Base-by-base conservation (phyloP, 1,140 invertebrate genomes). In the Sycobia sp. region DNA sequence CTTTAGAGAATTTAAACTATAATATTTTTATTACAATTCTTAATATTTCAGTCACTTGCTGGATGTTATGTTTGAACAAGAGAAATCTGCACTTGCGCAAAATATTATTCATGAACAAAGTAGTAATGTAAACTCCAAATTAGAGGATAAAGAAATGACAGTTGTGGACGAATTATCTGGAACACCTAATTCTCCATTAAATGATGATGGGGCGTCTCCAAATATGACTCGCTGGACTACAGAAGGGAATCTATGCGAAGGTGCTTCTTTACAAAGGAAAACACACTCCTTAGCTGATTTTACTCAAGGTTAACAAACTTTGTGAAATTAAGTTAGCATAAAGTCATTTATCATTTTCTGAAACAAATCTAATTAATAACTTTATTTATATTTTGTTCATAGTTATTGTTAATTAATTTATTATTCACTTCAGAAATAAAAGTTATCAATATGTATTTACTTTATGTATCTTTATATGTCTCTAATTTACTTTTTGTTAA, bases 31-130 rank as follows among this genome's bases (percentile, higher is more conserved):
- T n/a, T n/a, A n/a, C n/a, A n/a, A n/a, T n/a, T n/a, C n/a, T n/a
- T n/a, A n/a, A n/a, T n/a, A n/a, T n/a, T 69, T 32, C 65, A 81
- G 78, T 68, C 84, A 88, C 75, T 74, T 91, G 4, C 76, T 91
- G 53, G 89, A 91, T 70, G 81, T 86, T 47, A 70, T 91, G n/a
- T 88, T 91, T 61, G 89, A 91, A 71, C 86, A 90, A 71, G 88
- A 90, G 71, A 83, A 83, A 46, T 73, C 73, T n/a, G 47, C 44
- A n/a, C 65, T 65, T 20, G 34, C 64, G 25, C 66, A 61, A 50
- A 29, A 13, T 8, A 63, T 43, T 14, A 71, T 18, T 41, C 67
- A 59, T 41, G 68, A 75, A 34, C 62, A 65, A 11, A 71, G 27
- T 39, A 65, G 50, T 23, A 60, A 39, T 58, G 27, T 53, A 11